Percentiles rank a stretch among this genome's conserved stretches.
Conservation (phyloP, 2,113 vertebrate genomes). For the Pelecanoides urinatrix region DNA sequence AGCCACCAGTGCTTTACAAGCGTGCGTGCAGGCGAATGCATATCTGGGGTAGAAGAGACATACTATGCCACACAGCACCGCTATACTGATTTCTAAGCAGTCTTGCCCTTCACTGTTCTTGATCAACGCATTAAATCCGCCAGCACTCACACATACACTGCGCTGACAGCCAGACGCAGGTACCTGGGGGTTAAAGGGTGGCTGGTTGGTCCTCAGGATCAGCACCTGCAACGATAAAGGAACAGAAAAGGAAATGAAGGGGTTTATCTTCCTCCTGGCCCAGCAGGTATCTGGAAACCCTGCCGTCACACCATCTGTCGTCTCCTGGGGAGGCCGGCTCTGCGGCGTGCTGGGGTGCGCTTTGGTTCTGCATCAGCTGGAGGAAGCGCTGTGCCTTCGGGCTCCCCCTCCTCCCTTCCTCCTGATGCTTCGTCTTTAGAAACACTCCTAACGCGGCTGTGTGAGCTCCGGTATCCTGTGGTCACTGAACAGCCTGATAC, state of each 20-base stretch:
- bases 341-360: not conserved
- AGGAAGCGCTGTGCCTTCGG: not conserved
- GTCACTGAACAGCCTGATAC: not conserved
- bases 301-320: not conserved
- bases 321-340: not conserved
- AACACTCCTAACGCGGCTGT: not conserved
- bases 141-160: not conserved
- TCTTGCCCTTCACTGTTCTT: not conserved
- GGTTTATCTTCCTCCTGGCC: not conserved
- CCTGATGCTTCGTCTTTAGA: not conserved
- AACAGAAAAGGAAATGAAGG: not conserved
- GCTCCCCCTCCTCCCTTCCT: not conserved
- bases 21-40: not conserved
- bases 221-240: not conserved
- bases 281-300: not conserved
- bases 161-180: accelerated
- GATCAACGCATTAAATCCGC: not conserved
- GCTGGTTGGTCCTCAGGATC: not conserved
- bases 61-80: not conserved
- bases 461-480: not conserved
- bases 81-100: not conserved
- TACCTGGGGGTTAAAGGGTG: not conserved
- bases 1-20: not conserved
- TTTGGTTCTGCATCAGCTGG: not conserved
- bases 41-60: not conserved